phyloP scores from a whole-genome alignment of 2,888 invertebrate genomes.

The Tigriopus californicus region DNA sequence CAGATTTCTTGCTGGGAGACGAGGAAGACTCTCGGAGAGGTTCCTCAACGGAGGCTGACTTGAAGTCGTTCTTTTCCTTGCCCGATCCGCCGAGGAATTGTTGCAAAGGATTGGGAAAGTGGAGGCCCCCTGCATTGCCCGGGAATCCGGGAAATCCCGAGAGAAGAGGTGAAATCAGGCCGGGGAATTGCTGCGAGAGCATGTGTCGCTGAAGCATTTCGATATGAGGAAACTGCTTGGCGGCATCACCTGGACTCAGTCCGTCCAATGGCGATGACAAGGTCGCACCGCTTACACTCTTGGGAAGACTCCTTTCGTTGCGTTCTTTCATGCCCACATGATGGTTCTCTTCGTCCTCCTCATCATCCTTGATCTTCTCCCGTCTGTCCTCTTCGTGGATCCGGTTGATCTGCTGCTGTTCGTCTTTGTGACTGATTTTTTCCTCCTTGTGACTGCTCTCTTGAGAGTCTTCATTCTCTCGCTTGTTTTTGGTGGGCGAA shows the following conservation, averaged over 20 bases:
- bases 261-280: constrained; percentile 15
- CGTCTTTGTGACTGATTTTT: neutral
- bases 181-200: constrained; percentile 36
- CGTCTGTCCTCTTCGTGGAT: constrained; percentile 2
- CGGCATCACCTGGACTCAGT: constrained; percentile 23
- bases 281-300: constrained; percentile 12
- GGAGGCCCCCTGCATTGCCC: constrained; percentile 1
- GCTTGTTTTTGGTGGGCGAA: neutral
- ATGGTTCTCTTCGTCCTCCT: neutral
- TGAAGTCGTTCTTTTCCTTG: neutral
- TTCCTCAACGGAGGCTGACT: constrained; percentile 21
- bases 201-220: constrained; percentile 43
- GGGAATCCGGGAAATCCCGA: constrained; percentile 16
- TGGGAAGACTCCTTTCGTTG: constrained; percentile 3
- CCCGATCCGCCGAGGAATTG: constrained; percentile 19
- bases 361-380: neutral
- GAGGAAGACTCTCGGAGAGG: neutral
- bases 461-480: no score
- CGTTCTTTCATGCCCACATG: neutral
- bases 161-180: constrained; percentile 23
- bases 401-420: neutral
- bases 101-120: neutral
- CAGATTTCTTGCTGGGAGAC: constrained; percentile 18
- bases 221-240: constrained; percentile 36
- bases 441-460: neutral